Evolutionary conservation across 2,797 vertebrate species (phyloP).

Genomic region (Silurus aristotelis): DNA sequence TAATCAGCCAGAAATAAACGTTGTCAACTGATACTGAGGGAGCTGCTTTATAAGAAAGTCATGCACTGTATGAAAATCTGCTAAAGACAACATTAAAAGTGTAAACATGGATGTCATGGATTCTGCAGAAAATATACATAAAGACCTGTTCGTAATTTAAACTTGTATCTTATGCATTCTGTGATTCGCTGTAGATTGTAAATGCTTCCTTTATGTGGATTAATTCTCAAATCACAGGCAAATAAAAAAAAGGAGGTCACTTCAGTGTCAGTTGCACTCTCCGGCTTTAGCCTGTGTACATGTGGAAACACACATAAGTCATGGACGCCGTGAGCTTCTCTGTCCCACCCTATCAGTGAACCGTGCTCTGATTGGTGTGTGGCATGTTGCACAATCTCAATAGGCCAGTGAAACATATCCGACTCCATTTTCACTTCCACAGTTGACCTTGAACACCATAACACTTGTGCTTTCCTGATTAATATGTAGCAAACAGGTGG

Average conservation of each 20-base stretch:
- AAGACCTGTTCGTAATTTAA: neutral
- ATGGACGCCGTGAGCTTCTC: neutral
- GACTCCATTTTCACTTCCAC: neutral
- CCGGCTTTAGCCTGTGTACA: constrained; percentile 37
- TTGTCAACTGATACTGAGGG: constrained; percentile 16
- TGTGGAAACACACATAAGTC: constrained; percentile 27
- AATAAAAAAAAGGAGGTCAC: constrained; percentile 29
- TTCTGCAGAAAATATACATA: neutral
- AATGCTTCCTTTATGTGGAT: neutral
- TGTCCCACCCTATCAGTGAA: constrained; percentile 1
- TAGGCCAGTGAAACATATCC: constrained; percentile 39
- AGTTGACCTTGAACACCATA: constrained; percentile 57
- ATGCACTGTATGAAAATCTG: neutral
- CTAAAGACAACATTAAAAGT: neutral
- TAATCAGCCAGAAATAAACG: constrained; percentile 31
- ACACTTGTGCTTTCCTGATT: neutral
- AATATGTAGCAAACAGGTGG: constrained; percentile 23
- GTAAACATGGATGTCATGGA: neutral
- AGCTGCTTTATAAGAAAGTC: neutral
- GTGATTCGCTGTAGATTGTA: neutral
- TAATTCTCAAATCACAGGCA: neutral
- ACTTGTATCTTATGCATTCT: neutral
- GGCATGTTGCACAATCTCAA: constrained; percentile 23
- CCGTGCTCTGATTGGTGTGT: constrained; percentile 52
- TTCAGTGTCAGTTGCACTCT: constrained; percentile 12